Percentiles rank a stretch among this genome's conserved stretches.
These are phyloP conservation scores for Drosophila differens DNA, from an alignment of 2,888 invertebrate genomes.

Conservation along the genomic window DNA sequence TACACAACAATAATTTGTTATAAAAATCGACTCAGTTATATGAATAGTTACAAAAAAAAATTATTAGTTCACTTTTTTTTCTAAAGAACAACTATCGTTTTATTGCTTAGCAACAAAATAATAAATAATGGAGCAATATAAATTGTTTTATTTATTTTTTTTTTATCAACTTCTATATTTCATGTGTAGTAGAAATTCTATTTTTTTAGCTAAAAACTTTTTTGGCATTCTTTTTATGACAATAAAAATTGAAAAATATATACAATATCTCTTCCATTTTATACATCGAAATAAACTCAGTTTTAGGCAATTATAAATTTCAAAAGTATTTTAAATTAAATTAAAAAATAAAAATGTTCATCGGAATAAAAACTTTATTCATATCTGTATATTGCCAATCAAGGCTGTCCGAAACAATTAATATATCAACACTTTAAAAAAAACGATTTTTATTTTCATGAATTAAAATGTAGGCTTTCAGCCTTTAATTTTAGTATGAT, in stretches of 20 bases:
- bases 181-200: not conserved
- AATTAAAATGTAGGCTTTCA: not conserved
- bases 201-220: not conserved
- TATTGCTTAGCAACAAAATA: conserved; percentile 5
- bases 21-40: not conserved
- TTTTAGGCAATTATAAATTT: not conserved
- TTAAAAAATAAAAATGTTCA: not conserved
- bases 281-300: not conserved
- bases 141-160: not conserved
- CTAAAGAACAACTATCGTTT: not conserved
- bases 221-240: not conserved
- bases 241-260: not conserved
- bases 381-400: not conserved
- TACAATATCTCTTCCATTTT: not conserved
- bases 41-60: not conserved
- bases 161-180: not conserved
- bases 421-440: too few relatives aligned
- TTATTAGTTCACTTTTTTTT: not conserved
- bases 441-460: not conserved
- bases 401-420: not conserved
- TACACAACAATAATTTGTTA: not conserved
- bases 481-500: not conserved
- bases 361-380: not conserved
- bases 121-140: not conserved
- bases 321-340: not conserved